Base-by-base conservation (phyloP, 2,888 invertebrate species). In the Theretra japonica region DNA sequence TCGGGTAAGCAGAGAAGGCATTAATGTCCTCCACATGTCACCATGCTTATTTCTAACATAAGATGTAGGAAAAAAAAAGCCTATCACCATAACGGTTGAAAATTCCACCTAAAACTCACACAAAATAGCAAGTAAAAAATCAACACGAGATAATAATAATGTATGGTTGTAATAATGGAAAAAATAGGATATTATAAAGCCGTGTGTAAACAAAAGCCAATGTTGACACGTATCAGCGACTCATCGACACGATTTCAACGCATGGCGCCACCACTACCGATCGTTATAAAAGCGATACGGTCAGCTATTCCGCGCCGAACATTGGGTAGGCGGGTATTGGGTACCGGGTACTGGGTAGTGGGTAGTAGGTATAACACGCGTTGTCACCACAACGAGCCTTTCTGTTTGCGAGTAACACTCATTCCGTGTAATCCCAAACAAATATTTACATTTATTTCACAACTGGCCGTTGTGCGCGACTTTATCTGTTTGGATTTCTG, bases 391-490 rank as follows among this genome's bases (percentile, higher is more conserved):
- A 62, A 65, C 70, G 74, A 75, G 73, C 60, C 73, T 56, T 73
- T 71, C 69, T 79, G 80, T 83, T 86, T 80, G 75, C 76, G 71
- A 75, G 80, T 65, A 65, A 79, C 78, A 81, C 80, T 78, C 83
- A 86, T 85, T 82, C 77, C 75, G 75, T 79, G 73, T 82, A 86
- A 87, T 85, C 86, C 87, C 76, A 80, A 85, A 81, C 83, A 86
- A 89, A 88, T 86, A 86, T 88, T 89, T 77, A 77, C 84, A 79
- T 82, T 79, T 72, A 80, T 85, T 84, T 82, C 73, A 80, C 73
- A 79, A 79, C 79, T 77, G 80, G 4, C 17, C n/a, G 41, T 41
- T 41, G 15, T 41, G 15, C 41, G 41, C 41, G 41, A 41, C 11
- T 41, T 41, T 41, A 41, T 41, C 41, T 41, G 41, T 11, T 41